These are phyloP conservation scores for Chelonus formosanus DNA, from an alignment of 2,888 invertebrate genomes.

Conservation along the genomic window DNA sequence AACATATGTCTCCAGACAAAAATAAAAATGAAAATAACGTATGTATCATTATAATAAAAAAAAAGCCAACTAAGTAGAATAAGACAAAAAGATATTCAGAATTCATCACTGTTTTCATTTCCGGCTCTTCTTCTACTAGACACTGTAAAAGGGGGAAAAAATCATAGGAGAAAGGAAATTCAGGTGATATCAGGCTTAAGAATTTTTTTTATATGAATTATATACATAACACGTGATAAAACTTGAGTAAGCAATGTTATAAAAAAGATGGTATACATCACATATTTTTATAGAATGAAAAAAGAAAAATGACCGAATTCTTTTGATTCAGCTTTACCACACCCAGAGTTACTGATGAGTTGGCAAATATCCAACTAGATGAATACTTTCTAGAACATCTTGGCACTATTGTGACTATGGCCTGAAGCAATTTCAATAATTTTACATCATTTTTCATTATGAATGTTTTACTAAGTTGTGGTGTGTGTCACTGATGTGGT, in stretches of 20 bases:
- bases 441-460: slow-evolving; percentile 42
- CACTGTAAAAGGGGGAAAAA: too few species aligned
- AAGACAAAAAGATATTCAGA: background rate
- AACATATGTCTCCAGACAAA: too few species aligned
- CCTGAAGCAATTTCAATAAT: slow-evolving; percentile 47
- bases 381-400: slow-evolving; percentile 49
- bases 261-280: slow-evolving; percentile 33
- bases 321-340: slow-evolving; percentile 28
- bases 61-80: background rate
- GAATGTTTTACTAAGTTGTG: slow-evolving; percentile 2
- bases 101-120: too few species aligned
- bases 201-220: background rate
- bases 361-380: slow-evolving; percentile 49
- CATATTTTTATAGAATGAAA: slow-evolving; percentile 19
- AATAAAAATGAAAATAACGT: too few species aligned
- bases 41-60: too few species aligned
- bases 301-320: slow-evolving; percentile 25
- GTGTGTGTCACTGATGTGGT: background rate
- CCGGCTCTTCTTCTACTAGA: background rate
- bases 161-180: too few species aligned
- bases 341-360: slow-evolving; percentile 49
- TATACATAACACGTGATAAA: slow-evolving; percentile 5
- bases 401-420: slow-evolving; percentile 44
- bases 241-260: background rate
- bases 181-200: too few species aligned